phyloP scores from a whole-genome alignment of 2,888 invertebrate species.

The Rhagonycha lutea region DNA sequence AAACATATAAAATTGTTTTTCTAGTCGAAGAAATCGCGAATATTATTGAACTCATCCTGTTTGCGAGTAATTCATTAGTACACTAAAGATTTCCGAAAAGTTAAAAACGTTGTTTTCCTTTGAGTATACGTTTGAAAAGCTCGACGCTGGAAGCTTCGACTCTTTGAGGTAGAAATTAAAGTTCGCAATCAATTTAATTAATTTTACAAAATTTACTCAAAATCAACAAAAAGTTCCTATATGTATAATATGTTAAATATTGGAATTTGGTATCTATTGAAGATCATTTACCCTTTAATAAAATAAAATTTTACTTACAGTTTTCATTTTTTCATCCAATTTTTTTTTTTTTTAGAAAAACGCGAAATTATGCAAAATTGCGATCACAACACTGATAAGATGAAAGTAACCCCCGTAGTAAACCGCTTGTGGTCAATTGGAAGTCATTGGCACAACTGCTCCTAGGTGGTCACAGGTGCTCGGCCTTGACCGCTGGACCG shows the following conservation, averaged over 20 bases:
- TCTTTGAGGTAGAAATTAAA: background rate
- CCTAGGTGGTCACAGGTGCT: slow-evolving; percentile 41
- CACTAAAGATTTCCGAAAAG: background rate
- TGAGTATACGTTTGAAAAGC: background rate
- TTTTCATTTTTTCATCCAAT: background rate
- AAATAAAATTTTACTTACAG: background rate
- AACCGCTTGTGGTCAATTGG: slow-evolving; percentile 39
- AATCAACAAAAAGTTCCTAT: background rate
- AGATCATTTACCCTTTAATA: too few species aligned
- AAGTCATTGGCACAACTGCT: slow-evolving; percentile 52
- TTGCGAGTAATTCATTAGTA: background rate
- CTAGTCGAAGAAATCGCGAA: too few species aligned
- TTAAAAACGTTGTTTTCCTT: background rate
- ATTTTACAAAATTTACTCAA: background rate
- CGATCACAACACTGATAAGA: background rate
- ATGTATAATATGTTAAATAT: too few species aligned
- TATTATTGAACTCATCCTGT: background rate
- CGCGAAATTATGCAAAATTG: background rate
- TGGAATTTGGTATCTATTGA: too few species aligned
- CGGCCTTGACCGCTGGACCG: slow-evolving; percentile 49
- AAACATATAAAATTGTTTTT: too few species aligned
- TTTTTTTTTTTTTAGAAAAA: background rate
- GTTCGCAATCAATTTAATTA: background rate
- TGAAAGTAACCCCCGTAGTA: slow-evolving; percentile 1
- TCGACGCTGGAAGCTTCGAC: background rate